Evolutionary conservation across 2,797 vertebrate genomes (phyloP).

Genomic region (Peromyscus aztecus): DNA sequence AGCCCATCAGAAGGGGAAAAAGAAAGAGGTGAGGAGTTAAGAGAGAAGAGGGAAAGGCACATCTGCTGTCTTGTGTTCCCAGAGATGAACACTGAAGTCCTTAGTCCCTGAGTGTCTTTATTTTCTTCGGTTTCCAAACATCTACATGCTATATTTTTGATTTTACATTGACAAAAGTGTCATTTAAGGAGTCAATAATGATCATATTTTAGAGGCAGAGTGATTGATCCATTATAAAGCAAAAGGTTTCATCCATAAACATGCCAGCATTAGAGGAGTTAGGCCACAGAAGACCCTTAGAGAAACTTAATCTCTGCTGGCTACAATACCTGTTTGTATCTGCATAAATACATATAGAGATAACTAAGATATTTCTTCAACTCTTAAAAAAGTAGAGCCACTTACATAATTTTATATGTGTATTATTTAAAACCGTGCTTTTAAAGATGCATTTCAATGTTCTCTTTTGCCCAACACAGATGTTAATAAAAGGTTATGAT

Average conservation of each 20-base stretch:
- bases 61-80: neutral
- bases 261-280: neutral
- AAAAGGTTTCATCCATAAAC: neutral
- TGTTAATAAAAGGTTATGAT: constrained; percentile 80
- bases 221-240: neutral
- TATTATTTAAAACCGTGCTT: constrained; percentile 71
- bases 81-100: neutral
- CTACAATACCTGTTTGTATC: constrained; percentile 5
- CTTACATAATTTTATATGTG: constrained; percentile 59
- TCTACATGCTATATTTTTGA: neutral
- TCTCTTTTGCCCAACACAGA: constrained; percentile 22
- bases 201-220: neutral
- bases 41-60: neutral
- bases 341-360: neutral
- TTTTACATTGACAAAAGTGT: neutral
- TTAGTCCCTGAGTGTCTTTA: neutral
- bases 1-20: neutral
- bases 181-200: constrained; percentile 37
- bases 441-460: constrained; percentile 77
- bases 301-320: neutral
- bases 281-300: neutral
- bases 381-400: neutral
- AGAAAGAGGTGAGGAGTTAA: neutral
- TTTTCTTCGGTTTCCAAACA: constrained; percentile 53
- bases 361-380: constrained; percentile 42